These are phyloP conservation scores for Heterodera filipjevi DNA, from an alignment of 2,888 invertebrate species.

Conservation along the genomic window DNA sequence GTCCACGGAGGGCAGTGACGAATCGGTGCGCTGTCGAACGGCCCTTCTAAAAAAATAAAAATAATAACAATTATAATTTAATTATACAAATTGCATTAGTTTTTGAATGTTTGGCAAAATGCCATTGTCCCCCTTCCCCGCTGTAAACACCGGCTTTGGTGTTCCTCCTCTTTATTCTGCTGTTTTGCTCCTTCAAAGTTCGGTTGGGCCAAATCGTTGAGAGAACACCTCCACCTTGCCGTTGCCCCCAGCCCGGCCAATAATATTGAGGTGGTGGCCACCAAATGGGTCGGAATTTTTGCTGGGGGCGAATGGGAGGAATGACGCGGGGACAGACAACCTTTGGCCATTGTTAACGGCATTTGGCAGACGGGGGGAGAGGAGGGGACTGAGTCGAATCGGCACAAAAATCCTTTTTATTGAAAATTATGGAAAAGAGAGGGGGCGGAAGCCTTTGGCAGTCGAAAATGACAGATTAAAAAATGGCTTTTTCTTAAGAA, in stretches of 20 bases:
- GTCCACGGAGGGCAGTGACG: conserved; percentile 38
- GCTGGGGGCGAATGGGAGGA: conserved; percentile 13
- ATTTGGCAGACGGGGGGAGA: not conserved
- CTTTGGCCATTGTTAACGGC: not conserved
- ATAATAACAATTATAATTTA: not conserved
- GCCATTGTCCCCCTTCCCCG: not conserved
- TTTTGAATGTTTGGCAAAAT: conserved; percentile 2
- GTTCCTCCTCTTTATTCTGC: conserved; percentile 1
- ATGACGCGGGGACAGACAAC: not conserved
- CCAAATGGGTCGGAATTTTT: conserved; percentile 4
- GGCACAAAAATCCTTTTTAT: not conserved
- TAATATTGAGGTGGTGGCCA: conserved; percentile 17
- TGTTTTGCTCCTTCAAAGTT: not conserved
- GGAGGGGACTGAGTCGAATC: no score
- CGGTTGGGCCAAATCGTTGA: conserved; percentile 22
- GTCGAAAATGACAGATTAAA: no score
- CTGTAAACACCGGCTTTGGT: not conserved
- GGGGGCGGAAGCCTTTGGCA: no score
- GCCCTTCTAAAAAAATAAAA: conserved; percentile 46
- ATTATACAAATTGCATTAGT: no score
- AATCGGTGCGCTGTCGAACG: conserved; percentile 59
- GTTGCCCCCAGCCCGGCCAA: conserved; percentile 20
- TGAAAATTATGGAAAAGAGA: not conserved
- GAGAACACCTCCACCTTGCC: not conserved
- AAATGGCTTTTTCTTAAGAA: no score